These are phyloP conservation scores for Lagria hirta DNA, from an alignment of 2,888 invertebrate genomes.

Conservation along the genomic window DNA sequence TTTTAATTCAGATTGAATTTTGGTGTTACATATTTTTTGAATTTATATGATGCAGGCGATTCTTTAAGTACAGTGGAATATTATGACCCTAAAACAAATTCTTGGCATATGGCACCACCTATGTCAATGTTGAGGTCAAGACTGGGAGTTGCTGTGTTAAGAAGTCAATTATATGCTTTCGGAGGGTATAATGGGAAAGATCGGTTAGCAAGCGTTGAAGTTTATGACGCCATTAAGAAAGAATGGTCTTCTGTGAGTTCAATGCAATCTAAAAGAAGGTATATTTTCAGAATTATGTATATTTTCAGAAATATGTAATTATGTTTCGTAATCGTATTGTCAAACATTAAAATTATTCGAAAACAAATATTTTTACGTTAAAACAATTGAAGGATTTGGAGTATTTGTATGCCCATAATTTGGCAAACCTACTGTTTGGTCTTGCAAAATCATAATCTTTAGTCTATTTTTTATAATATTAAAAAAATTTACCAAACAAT, in stretches of 20 bases:
- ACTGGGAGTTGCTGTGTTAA: conserved; percentile 81
- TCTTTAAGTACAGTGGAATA: conserved; percentile 83
- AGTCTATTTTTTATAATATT: no score
- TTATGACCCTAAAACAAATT: conserved; percentile 69
- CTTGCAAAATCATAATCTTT: no score
- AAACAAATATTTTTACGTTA: no score
- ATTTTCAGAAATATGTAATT: no score
- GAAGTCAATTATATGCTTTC: conserved; percentile 76
- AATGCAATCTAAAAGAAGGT: conserved; percentile 82
- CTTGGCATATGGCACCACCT: conserved; percentile 76
- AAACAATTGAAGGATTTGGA: no score
- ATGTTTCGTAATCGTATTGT: no score
- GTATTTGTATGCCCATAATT: no score
- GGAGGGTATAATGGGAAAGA: conserved; percentile 85
- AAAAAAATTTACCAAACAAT: no score
- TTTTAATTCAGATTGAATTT: conserved; percentile 1
- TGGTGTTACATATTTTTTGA: conserved; percentile 4
- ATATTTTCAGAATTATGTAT: no score
- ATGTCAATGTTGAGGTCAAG: conserved; percentile 83
- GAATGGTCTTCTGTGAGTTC: conserved; percentile 76
- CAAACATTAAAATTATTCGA: no score
- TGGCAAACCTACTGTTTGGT: no score
- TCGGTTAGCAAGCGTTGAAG: conserved; percentile 79
- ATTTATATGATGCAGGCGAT: conserved; percentile 63
- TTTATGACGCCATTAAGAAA: conserved; percentile 72